Evolutionary conservation across 2,888 invertebrate genomes (phyloP), one percentile per base, ranked within the genome.

Genomic region (Macroteleia sp.): DNA sequence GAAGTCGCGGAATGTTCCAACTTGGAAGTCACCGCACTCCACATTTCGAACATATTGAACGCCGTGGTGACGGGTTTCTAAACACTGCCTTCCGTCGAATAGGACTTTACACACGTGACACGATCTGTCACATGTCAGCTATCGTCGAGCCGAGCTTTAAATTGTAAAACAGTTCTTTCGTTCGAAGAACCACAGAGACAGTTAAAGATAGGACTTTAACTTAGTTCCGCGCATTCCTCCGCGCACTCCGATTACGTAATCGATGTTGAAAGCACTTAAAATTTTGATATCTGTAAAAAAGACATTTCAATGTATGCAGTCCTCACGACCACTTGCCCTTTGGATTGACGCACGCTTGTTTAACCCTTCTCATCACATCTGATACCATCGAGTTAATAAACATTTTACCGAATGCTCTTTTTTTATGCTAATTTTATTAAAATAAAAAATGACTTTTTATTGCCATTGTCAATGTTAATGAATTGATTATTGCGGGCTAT

Each of bases 31-130:
- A 95, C 95, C 91, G 94, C 94, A 93, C 94, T 95, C 95, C 95
- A 96, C 95, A 96, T 95, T 92, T 96, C 95, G 92, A 95, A 95
- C 95, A 96, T 96, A 91, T 94, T 95, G 88, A 91, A 91, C 87
- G 90, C 90, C 90, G 90, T 89, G 88, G 84, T 90, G 89, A 87
- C 85, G 86, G 75, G 81, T 81, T 82, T 82, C 71, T 44, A 25
- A 54, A 52, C 59, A 52, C 75, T 70, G 66, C 52, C 32, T 77
- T 46, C 36, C 59, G 61, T 71, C 66, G 16, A 66, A 46, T 17
- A 48, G 28, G 22, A 54, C 48, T 44, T 41, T 32, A 22, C 54
- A 59, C 66, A 48, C 64, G 69, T 48, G 56, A 59, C 57, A 42
- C 30, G 9, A 12, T 30, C 32, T 44, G 67, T 66, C 64, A 77